Conservation (phyloP, 30 jellyfish, hydroid and myxozoan genomes). For the Chrysaora quinquecirrha region DNA sequence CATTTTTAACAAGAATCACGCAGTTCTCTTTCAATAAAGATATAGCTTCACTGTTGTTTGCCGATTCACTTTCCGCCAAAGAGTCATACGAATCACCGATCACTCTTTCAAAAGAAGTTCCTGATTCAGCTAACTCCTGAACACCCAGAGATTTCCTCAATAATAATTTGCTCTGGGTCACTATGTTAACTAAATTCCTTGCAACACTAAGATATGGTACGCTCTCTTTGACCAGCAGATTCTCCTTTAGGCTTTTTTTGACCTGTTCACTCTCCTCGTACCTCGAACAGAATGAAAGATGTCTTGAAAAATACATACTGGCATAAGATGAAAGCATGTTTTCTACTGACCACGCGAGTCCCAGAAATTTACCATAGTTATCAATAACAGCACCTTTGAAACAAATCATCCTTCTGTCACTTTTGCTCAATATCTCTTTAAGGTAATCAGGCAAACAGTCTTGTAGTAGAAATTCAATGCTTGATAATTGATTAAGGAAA, state of each 20-base stretch:
- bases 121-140: not conserved
- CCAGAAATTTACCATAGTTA: not conserved
- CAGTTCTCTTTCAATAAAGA: not conserved
- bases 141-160: slow-evolving; percentile 19
- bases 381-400: slow-evolving; percentile 21
- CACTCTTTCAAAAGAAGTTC: not conserved
- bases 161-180: slow-evolving; percentile 3
- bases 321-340: slow-evolving; percentile 38
- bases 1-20: slow-evolving; percentile 18
- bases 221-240: not conserved
- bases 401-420: not conserved
- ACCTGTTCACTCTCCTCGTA: not conserved
- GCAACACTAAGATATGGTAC: slow-evolving; percentile 19
- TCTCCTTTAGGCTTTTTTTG: not conserved
- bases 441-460: not conserved
- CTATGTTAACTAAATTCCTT: slow-evolving; percentile 12
- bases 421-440: not conserved
- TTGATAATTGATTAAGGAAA: not conserved
- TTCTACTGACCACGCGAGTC: slow-evolving; percentile 40
- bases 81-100: slow-evolving; percentile 26
- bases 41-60: not conserved
- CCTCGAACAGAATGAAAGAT: not conserved
- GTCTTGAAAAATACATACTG: not conserved
- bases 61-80: not conserved
- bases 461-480: slow-evolving; percentile 36